A percentile compares a stretch with the other conserved stretches of the same genome.
Conservation (phyloP, 2,797 vertebrate species). For the Synanceia verrucosa region DNA sequence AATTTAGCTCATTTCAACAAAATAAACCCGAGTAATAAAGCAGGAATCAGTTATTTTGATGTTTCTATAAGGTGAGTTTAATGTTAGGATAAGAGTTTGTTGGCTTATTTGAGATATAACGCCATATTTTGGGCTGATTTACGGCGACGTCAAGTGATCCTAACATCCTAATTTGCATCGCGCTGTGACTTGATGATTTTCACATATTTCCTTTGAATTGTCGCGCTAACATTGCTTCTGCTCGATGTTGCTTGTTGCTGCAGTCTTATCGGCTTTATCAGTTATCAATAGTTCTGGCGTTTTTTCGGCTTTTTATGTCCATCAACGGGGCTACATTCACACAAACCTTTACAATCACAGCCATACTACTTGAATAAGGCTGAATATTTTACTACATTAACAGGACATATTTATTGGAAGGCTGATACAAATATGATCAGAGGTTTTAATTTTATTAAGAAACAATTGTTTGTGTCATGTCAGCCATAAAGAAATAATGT, state of each 20-base stretch:
- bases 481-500: background rate
- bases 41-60: background rate
- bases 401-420: too few relatives aligned
- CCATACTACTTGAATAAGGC: too few relatives aligned
- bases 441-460: background rate
- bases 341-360: background rate
- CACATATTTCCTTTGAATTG: background rate
- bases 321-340: background rate
- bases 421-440: background rate
- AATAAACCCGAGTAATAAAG: background rate
- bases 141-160: background rate
- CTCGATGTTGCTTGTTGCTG: background rate
- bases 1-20: background rate
- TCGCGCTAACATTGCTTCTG: background rate
- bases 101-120: background rate
- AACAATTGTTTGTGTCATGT: background rate
- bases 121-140: background rate
- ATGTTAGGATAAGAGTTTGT: rapidly evolving
- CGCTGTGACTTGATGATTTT: background rate
- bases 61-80: constrained; percentile 31
- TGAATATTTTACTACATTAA: background rate
- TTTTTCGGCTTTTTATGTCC: background rate
- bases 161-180: background rate
- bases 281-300: background rate
- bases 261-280: background rate